These are phyloP conservation scores for Palaemon carinicauda DNA, from an alignment of 1,140 invertebrate genomes.

Conservation along the genomic window DNA sequence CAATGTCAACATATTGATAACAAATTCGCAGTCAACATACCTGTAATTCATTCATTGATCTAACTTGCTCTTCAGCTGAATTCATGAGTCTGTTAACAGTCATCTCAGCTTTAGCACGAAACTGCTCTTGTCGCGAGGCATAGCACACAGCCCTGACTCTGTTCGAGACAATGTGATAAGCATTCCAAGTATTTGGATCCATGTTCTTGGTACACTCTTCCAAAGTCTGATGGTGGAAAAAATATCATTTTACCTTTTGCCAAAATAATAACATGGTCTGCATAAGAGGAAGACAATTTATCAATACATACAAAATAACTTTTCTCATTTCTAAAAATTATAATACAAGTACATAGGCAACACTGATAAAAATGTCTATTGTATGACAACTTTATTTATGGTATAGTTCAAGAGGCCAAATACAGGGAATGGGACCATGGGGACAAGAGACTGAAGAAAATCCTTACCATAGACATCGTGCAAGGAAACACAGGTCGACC, in stretches of 20 bases:
- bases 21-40: too few relatives aligned
- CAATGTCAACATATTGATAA: too few relatives aligned
- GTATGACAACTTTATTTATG: too few relatives aligned
- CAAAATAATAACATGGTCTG: too few relatives aligned
- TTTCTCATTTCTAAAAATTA: slow-evolving; percentile 15
- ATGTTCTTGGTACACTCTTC: slow-evolving; percentile 74
- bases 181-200: slow-evolving; percentile 77
- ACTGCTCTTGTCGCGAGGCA: slow-evolving; percentile 72
- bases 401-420: too few relatives aligned
- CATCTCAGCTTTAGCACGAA: slow-evolving; percentile 73
- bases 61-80: slow-evolving; percentile 65
- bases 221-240: slow-evolving; percentile 65
- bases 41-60: slow-evolving; percentile 63
- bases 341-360: too few relatives aligned
- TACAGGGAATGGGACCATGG: too few relatives aligned
- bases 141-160: slow-evolving; percentile 76
- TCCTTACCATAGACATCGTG: slow-evolving; percentile 71
- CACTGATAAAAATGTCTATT: too few relatives aligned
- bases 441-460: not conserved
- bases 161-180: slow-evolving; percentile 76
- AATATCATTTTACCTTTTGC: not conserved
- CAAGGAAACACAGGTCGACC: slow-evolving; percentile 72
- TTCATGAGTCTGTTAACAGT: slow-evolving; percentile 75
- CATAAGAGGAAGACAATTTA: too few relatives aligned
- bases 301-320: too few relatives aligned